Evolutionary conservation across 2,113 vertebrate species (phyloP), one percentile per base, ranked within the genome.

Genomic region (Saimiri boliviensis): DNA sequence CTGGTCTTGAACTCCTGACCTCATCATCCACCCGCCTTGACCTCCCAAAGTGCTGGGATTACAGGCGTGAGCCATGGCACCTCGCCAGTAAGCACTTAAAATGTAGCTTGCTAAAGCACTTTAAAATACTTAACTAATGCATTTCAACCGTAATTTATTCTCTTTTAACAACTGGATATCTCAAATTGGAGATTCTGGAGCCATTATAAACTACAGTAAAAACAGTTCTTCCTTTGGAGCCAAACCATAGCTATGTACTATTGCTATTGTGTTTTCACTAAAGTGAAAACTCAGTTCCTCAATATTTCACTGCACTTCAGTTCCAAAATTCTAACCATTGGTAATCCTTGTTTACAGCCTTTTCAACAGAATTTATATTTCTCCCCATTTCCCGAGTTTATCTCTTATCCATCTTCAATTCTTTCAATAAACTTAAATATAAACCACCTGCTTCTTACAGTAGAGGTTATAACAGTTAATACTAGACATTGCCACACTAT

Each of bases 151-250:
- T 84, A 96, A 86, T 23, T 45, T 77, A 56, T 42, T 63, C 35
- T 95, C 84, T 89, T 92, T 90, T 66, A 94, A 83, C 66, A 88
- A 83, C 30, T 25, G 19, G 71, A 84, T 45, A 25, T 37, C 49
- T 74, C 83, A 74, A 82, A 79, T 0, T 63, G 27, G 77, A 88
- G 56, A 42, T 70, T 60, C 73, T 30, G 45, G 42, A 84, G 49
- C 80, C 80, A 77, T 52, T 14, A 79, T 40, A 71, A 87, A 58
- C 79, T 79, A 25, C 37, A 32, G 30, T 40, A 49, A 76, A 83
- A 20, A 21, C 7, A 19, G 7, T 14, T 8, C n/a, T 49, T 19
- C 52, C 86, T 83, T 63, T 30, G 14, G 9, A 52, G 27, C n/a
- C 54, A 82, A 30, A 42, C 23, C 47, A 5, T 81, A 91, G 25